Evolutionary conservation across 2,797 vertebrate genomes (phyloP), one percentile per base, ranked within the genome.

Genomic region (Netta rufina): DNA sequence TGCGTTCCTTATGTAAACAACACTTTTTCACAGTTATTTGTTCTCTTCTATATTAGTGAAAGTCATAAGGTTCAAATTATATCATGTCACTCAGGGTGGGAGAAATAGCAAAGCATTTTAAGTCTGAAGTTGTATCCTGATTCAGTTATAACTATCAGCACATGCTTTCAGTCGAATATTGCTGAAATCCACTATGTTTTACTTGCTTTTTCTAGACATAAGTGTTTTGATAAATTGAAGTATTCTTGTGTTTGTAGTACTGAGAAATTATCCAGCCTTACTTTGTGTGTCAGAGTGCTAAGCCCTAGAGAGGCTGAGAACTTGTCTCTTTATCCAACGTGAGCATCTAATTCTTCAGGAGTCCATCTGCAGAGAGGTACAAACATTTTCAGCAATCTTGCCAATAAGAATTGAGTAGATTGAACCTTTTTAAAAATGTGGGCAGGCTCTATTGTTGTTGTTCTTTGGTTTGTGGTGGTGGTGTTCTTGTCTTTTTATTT

Each of bases 381-480:
- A 82, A 84, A 66, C 47, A 45, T 49, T 90, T 79, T 71, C 72
- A 87, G n/a, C 65, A 57, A 39, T 51, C 45, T 78, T 92, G 53
- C 47, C 89, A 92, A 47, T 17, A 79, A 74, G 36, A 45, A 64
- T 30, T 0, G 7, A 71, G 73, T 38, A 75, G 32, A 78, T 33
- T 13, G 51, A 61, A 93, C 91, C 49, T 88, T 92, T 61, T 67
- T 89, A 43, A 88, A 92, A 84, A 82, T 79, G 41, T 47, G 67
- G 71, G 53, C 32, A 36, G 21, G 32, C 80, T 58, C 60, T 87
- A 82, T 72, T 82, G 43, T 84, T 13, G 17, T 28, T 43, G 18
- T 65, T 32, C 20, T 65, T 65, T 41, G 41, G 30, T 65, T 43
- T 32, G 62, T 65, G 28, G 38, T 41, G 28, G 18, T 43, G 27